Percentiles rank a stretch among this genome's conserved stretches.
Evolutionary conservation across 2,888 invertebrate genomes (phyloP).

Genomic region (Callinectes sapidus): DNA sequence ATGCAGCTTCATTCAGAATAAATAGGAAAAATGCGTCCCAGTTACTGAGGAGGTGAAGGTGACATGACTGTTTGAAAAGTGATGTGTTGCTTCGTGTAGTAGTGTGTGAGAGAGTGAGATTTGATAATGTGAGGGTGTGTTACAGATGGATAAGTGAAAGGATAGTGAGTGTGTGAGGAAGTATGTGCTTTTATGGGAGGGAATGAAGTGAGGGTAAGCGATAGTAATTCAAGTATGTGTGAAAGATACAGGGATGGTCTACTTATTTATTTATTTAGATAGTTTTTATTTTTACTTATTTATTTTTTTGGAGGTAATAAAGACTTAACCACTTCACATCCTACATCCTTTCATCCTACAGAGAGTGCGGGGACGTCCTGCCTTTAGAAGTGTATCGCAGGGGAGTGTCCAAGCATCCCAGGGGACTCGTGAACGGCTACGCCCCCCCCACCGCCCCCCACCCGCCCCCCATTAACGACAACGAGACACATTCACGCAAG

Average conservation of each 20-base stretch:
- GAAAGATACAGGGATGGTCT: too few species aligned
- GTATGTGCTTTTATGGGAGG: too few species aligned
- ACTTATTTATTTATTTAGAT: too few species aligned
- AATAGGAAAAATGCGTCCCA: too few species aligned
- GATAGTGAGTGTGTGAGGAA: neutral
- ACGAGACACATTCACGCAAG: constrained; percentile 34
- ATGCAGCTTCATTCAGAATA: too few species aligned
- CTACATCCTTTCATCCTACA: neutral
- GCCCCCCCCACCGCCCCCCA: constrained; percentile 34
- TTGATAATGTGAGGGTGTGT: neutral
- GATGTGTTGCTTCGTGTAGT: too few species aligned
- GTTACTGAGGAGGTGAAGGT: too few species aligned
- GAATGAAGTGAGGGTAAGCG: neutral
- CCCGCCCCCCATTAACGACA: constrained; percentile 23
- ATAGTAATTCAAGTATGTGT: too few species aligned
- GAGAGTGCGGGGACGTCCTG: constrained; percentile 63
- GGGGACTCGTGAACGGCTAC: constrained; percentile 52
- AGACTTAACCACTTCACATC: neutral
- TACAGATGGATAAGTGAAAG: neutral
- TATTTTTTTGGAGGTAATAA: too few species aligned
- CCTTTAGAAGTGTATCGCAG: constrained; percentile 69
- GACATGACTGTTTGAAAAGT: too few species aligned
- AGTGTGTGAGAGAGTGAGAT: neutral
- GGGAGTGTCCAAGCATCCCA: constrained; percentile 62
- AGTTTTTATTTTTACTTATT: too few species aligned